Base-by-base conservation (phyloP, 2,113 vertebrate species). In the Corythornis cristatus region DNA sequence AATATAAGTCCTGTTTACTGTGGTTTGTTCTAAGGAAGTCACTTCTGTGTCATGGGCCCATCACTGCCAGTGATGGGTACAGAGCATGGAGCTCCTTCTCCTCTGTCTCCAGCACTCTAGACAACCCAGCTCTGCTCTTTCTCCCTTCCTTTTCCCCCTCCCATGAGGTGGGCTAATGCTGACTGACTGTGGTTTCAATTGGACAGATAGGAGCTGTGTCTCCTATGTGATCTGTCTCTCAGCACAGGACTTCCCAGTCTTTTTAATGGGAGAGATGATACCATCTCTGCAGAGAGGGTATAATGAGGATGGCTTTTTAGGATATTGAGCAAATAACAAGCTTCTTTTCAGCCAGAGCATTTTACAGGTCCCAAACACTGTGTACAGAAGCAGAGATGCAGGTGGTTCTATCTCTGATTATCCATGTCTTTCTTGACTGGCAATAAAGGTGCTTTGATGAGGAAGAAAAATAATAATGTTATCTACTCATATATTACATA, bases 31-130 rank as follows among this genome's bases (percentile, higher is more conserved):
- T 43, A 23, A 76, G 11, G 31, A 33, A 88, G 28, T 25, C 35
- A 65, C 0, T 0, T 22, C 33, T 54, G 33, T 6, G 12, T 21
- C 14, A 1, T 19, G 40, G 26, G 25, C n/a, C 12, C 40, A 60
- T 26, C 3, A 3, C 26, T 71, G 65, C 48, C n/a, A 67, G 10
- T 15, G 20, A 15, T 4, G 11, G 28, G 12, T 53, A 64, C 51
- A 65, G 31, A 58, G 40, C 42, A 53, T 3, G 4, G 23, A 42
- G 11, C 8, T 72, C 48, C 19, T 57, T 18, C 42, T 81, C 20
- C 29, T 2, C 51, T 60, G 4, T 12, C 40, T 86, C 11, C 48
- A 84, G 45, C 46, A 20, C 33, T 42, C 13, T 25, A 51, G 23
- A 28, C 56, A 35, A 15, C 64, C 4, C 45, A 29, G 6, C 25